These are phyloP conservation scores for Taenioides sp. DNA, from an alignment of 2,797 vertebrate species.

Conservation along the genomic window DNA sequence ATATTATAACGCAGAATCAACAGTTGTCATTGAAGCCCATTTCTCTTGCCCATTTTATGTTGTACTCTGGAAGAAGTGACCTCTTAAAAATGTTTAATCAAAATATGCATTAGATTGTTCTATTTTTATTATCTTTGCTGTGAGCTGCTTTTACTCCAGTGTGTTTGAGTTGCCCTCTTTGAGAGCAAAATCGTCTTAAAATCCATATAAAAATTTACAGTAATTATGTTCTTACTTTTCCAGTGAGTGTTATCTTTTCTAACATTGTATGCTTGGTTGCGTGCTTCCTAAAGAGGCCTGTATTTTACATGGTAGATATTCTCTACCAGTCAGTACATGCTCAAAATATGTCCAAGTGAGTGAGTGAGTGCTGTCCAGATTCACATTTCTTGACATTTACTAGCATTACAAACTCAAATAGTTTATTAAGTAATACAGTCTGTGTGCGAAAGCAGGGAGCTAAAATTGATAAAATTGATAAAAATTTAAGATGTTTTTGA, in stretches of 20 bases:
- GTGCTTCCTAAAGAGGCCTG: not conserved
- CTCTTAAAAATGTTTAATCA: not conserved
- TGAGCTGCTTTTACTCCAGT: not conserved
- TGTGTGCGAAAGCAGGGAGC: too few species aligned
- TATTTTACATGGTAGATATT: not conserved
- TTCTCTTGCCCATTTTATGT: not conserved
- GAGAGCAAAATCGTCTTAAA: not conserved
- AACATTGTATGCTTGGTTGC: not conserved
- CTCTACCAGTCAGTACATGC: not conserved
- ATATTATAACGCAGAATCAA: not conserved
- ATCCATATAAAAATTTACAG: not conserved
- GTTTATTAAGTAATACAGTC: not conserved
- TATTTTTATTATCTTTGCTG: not conserved
- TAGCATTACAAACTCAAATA: not conserved
- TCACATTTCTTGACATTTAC: not conserved
- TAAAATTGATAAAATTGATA: too few species aligned
- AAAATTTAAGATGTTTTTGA: too few species aligned
- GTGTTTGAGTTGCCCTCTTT: not conserved
- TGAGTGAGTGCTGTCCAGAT: not conserved
- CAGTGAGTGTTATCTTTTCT: not conserved
- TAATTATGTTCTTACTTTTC: too few species aligned
- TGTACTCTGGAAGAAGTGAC: not conserved
- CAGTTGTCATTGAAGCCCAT: not conserved
- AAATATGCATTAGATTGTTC: not conserved
- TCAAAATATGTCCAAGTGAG: conserved; percentile 5